Evolutionary conservation across 2,888 invertebrate genomes (phyloP).

Genomic region (Meghimatium bilineatum): DNA sequence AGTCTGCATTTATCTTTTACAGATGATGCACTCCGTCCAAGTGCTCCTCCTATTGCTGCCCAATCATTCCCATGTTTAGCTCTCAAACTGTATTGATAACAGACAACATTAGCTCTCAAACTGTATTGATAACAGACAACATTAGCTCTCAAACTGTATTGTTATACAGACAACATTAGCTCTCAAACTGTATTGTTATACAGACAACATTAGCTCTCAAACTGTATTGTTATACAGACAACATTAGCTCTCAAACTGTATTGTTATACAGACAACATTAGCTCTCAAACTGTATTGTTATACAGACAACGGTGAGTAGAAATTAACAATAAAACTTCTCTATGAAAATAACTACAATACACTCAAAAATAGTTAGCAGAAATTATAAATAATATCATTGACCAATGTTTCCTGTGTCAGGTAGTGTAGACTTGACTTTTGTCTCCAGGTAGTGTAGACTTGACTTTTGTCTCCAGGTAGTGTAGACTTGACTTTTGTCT

Average conservation of each 20-base stretch:
- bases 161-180: constrained; percentile 54
- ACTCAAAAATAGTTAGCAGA: too few species aligned
- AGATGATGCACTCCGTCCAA: constrained; percentile 79
- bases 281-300: not conserved
- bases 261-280: too few species aligned
- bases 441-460: not conserved
- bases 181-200: too few species aligned
- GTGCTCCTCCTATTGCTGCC: constrained; percentile 77
- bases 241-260: too few species aligned
- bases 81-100: constrained; percentile 65
- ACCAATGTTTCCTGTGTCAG: too few species aligned
- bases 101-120: constrained; percentile 66
- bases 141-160: constrained; percentile 70
- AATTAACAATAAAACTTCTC: not conserved
- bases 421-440: not conserved
- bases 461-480: too few species aligned
- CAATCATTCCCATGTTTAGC: constrained; percentile 78
- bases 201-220: too few species aligned
- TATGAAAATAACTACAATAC: not conserved
- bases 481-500: too few species aligned
- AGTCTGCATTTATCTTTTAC: constrained; percentile 79
- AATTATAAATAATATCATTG: too few species aligned
- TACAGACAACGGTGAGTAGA: not conserved
- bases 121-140: constrained; percentile 53
- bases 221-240: too few species aligned